phyloP scores from a whole-genome alignment of 2,113 vertebrate genomes.

The Rhodinocichla rosea region DNA sequence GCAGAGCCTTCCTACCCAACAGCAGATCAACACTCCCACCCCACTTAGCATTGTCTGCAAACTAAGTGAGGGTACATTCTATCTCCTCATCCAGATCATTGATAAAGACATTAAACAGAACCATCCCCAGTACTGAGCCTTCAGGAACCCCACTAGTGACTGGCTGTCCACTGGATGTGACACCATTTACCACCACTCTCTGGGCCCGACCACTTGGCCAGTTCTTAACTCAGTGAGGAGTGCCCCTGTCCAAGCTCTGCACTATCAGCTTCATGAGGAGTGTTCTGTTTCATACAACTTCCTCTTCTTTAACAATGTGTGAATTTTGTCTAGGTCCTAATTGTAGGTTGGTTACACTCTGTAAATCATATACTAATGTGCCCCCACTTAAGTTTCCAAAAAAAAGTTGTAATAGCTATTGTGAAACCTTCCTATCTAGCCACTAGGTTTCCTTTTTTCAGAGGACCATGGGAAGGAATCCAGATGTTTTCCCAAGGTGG shows the following conservation, averaged over 20 bases:
- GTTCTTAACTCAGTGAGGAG: not conserved
- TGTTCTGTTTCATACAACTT: not conserved
- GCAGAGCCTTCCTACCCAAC: not conserved
- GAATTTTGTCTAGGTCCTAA: not conserved
- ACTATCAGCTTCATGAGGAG: not conserved
- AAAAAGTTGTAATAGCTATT: not conserved
- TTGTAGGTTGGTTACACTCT: not conserved
- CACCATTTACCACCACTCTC: not conserved
- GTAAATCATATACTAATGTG: not conserved
- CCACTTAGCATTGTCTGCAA: not conserved
- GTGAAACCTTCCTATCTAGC: not conserved
- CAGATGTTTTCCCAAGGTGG: not conserved
- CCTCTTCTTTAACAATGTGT: not conserved
- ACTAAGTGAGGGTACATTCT: rapidly evolving
- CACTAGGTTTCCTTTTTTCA: not conserved
- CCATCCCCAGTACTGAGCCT: not conserved
- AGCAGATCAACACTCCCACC: not conserved
- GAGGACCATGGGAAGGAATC: not conserved
- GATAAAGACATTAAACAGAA: not conserved
- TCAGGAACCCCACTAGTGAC: not conserved
- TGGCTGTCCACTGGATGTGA: not conserved
- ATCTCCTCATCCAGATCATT: not conserved
- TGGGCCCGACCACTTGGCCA: not conserved
- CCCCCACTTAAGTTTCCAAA: not conserved
- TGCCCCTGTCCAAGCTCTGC: not conserved